A percentile compares a stretch with the other conserved stretches of the same genome.
Conservation (phyloP, 2,888 invertebrate species). For the Drosophila phalerata region DNA sequence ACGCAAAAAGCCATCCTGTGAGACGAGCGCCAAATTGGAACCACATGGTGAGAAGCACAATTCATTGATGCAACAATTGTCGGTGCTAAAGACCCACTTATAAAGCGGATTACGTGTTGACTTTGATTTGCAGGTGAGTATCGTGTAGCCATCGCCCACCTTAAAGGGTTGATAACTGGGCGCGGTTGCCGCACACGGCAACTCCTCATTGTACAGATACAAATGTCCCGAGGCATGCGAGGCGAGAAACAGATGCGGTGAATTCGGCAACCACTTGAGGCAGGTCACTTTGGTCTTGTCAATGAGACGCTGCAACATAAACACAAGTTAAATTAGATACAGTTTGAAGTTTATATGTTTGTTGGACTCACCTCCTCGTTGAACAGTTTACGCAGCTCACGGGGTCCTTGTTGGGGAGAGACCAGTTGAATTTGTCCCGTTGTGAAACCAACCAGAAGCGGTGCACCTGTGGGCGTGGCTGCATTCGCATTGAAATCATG, state of each 20-base stretch:
- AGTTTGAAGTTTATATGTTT: not conserved
- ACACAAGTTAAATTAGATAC: not conserved
- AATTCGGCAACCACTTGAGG: slow-evolving; percentile 98
- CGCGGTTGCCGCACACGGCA: slow-evolving; percentile 94
- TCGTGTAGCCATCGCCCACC: slow-evolving; percentile 96
- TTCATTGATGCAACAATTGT: slow-evolving; percentile 95
- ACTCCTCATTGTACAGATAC: slow-evolving; percentile 98
- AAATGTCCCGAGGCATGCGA: slow-evolving; percentile 98
- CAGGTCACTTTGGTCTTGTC: slow-evolving; percentile 91
- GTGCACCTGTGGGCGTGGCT: slow-evolving; percentile 93
- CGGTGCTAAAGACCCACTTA: slow-evolving; percentile 94
- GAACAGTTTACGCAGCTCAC: slow-evolving; percentile 97
- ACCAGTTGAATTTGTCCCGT: slow-evolving; percentile 99
- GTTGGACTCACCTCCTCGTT: slow-evolving; percentile 95
- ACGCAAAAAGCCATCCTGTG: slow-evolving; percentile 97
- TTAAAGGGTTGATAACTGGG: slow-evolving; percentile 98
- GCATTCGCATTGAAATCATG: slow-evolving; percentile 98
- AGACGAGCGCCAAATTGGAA: slow-evolving; percentile 96
- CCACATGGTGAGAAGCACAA: slow-evolving; percentile 98
- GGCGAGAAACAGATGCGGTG: slow-evolving; percentile 96
- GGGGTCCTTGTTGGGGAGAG: slow-evolving; percentile 98
- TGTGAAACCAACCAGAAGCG: slow-evolving; percentile 98
- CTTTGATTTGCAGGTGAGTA: slow-evolving; percentile 98
- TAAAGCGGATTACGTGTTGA: slow-evolving; percentile 98
- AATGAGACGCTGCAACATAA: slow-evolving; percentile 83